Evolutionary conservation across 1,140 invertebrate genomes (phyloP).

Genomic region (Pseudomyrmex flavicornis): DNA sequence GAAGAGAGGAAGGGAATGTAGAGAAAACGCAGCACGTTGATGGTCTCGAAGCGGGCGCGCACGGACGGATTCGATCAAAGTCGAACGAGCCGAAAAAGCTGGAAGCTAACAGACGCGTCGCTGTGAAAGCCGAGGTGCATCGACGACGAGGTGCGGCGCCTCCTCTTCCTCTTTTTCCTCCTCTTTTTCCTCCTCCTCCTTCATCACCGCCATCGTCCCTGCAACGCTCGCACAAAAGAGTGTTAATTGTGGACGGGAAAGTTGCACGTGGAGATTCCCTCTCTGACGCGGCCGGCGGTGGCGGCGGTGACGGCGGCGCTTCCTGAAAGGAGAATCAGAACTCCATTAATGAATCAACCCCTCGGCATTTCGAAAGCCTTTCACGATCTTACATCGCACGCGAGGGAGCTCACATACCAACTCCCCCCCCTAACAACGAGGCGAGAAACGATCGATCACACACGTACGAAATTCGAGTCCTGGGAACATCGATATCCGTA

Average conservation of each 20-base stretch:
- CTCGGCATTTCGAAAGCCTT: slow-evolving; percentile 61
- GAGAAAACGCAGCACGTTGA: slow-evolving; percentile 24
- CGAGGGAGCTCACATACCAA: slow-evolving; percentile 63
- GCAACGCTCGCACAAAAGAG: slow-evolving; percentile 51
- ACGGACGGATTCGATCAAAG: slow-evolving; percentile 72
- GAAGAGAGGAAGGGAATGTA: too few relatives aligned
- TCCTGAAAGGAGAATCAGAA: slow-evolving; percentile 64
- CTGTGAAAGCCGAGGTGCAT: slow-evolving; percentile 1
- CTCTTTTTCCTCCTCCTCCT: background rate
- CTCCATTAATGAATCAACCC: slow-evolving; percentile 77
- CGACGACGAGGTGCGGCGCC: too few relatives aligned
- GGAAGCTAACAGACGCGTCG: slow-evolving; percentile 26
- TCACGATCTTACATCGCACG: slow-evolving; percentile 63
- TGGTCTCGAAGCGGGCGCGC: slow-evolving; percentile 50
- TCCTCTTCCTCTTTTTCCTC: too few relatives aligned
- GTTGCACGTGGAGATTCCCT: slow-evolving; percentile 52
- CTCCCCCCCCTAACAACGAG: background rate
- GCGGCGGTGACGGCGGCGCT: slow-evolving; percentile 11
- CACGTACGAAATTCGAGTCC: slow-evolving; percentile 25
- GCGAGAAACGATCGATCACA: slow-evolving; percentile 54
- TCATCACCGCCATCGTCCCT: background rate
- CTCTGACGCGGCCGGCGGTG: slow-evolving; percentile 19
- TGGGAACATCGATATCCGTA: slow-evolving; percentile 42
- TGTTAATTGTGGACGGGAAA: slow-evolving; percentile 75
- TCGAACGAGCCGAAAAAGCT: slow-evolving; percentile 64